Evolutionary conservation across 2,888 invertebrate genomes (phyloP), one percentile per base, ranked within the genome.

Genomic region (Ophion slaviceki): DNA sequence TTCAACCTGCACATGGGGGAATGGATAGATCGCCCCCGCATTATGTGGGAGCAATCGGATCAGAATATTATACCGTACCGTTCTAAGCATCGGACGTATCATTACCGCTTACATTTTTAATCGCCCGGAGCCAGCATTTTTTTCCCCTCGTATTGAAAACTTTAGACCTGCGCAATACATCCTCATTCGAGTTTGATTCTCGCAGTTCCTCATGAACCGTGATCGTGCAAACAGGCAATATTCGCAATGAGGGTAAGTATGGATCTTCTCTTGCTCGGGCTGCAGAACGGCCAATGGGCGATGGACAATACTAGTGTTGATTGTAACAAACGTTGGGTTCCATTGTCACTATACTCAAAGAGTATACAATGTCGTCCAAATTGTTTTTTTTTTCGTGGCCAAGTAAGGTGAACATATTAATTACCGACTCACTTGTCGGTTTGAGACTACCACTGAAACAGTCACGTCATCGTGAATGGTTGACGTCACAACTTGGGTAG

Each of bases 141-240:
- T 24, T 61, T 64, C 36, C 64, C 24, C 32, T 32, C 11, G 64
- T 3, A 64, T 64, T 64, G 8, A 64, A 32, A 64, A 64, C 36
- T 64, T 64, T 3, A 64, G 28, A 10, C 64, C 64, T 64, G 64
- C 64, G 64, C 64, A 64, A 64, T 64, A 17, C 10, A 64, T 64
- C 32, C 6, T 61, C 8, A 61, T 24, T 24, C 17, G 32, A 32
- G 3, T 5, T 11, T 14, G 11, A 20, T 32, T 28, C 64, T 17
- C 17, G 32, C 64, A 64, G 32, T 64, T 32, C 14, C 11, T 64
- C 11, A 32, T 64, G 64, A 64, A 64, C 64, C 32, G 32, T 17
- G 28, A 28, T 17, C 14, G 64, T 14, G 64, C 5, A 64, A 28
- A 64, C 36, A 32, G 11, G 28, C 64, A 64, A 32, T 6, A 0